Percentiles rank a stretch among this genome's conserved stretches.
Evolutionary conservation across 2,888 invertebrate species (phyloP).

Genomic region (Pterostichus niger): DNA sequence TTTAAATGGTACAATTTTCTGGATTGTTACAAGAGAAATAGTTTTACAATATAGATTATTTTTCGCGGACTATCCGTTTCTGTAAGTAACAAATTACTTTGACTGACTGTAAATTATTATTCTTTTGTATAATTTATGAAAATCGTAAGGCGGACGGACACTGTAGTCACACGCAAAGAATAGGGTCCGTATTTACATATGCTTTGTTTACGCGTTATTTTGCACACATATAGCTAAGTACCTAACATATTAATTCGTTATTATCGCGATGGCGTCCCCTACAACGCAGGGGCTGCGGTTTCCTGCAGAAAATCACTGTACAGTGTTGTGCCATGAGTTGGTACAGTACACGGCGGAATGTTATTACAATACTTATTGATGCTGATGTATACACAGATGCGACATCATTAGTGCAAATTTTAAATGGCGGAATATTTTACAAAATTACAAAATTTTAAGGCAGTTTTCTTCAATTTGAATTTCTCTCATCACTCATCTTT

Average conservation of each 20-base stretch:
- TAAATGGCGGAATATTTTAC: slow-evolving; percentile 16
- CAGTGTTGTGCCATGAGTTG: slow-evolving; percentile 59
- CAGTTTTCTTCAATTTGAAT: slow-evolving; percentile 61
- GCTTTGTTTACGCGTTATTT: slow-evolving; percentile 61
- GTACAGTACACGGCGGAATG: slow-evolving; percentile 59
- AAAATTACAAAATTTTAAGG: neutral
- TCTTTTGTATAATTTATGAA: slow-evolving; percentile 67
- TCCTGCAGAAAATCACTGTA: slow-evolving; percentile 52
- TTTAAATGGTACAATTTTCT: slow-evolving; percentile 60
- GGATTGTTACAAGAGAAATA: slow-evolving; percentile 23
- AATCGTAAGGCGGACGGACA: slow-evolving; percentile 63
- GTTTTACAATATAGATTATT: neutral
- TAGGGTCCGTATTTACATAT: slow-evolving; percentile 66
- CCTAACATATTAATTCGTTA: slow-evolving; percentile 29
- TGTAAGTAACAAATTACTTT: slow-evolving; percentile 66
- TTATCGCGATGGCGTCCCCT: slow-evolving; percentile 20
- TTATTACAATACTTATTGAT: slow-evolving; percentile 27
- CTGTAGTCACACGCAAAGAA: slow-evolving; percentile 66
- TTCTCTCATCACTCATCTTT: neutral
- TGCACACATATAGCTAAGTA: slow-evolving; percentile 66
- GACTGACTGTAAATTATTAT: slow-evolving; percentile 67
- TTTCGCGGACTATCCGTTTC: slow-evolving; percentile 50
- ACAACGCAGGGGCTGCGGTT: neutral
- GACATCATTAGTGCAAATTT: slow-evolving; percentile 10
- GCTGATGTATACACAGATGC: slow-evolving; percentile 34